phyloP scores from a whole-genome alignment of 2,113 vertebrate genomes.

The Antechinus stuartii region DNA sequence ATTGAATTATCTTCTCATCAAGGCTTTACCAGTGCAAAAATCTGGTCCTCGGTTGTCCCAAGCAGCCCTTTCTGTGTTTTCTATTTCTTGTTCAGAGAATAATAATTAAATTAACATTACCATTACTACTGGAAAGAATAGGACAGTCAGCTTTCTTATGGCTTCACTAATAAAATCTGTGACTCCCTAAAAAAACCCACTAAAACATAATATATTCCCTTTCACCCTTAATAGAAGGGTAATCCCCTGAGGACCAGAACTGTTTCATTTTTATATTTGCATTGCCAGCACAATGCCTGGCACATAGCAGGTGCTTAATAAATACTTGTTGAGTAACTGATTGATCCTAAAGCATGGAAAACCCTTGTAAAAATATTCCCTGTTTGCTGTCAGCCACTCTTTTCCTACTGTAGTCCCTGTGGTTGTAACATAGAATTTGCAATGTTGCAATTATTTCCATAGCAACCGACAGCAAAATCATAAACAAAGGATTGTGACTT shows the following conservation, averaged over 20 bases:
- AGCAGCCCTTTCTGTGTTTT: neutral
- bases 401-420: slow-evolving; percentile 62
- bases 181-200: neutral
- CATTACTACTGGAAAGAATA: neutral
- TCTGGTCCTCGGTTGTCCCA: neutral
- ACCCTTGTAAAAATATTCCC: slow-evolving; percentile 1
- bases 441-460: slow-evolving; percentile 82
- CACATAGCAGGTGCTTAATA: neutral
- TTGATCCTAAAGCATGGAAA: neutral
- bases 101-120: neutral
- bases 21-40: neutral
- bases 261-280: neutral
- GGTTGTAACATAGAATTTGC: slow-evolving; percentile 71
- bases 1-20: neutral
- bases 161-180: neutral
- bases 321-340: neutral
- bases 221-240: neutral
- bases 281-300: neutral
- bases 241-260: neutral
- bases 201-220: neutral
- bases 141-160: neutral
- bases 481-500: slow-evolving; percentile 77
- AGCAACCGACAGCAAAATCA: slow-evolving; percentile 79
- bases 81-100: neutral
- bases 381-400: slow-evolving; percentile 61